Evolutionary conservation across 2,797 vertebrate genomes (phyloP).

Genomic region (Aeoliscus strigatus): DNA sequence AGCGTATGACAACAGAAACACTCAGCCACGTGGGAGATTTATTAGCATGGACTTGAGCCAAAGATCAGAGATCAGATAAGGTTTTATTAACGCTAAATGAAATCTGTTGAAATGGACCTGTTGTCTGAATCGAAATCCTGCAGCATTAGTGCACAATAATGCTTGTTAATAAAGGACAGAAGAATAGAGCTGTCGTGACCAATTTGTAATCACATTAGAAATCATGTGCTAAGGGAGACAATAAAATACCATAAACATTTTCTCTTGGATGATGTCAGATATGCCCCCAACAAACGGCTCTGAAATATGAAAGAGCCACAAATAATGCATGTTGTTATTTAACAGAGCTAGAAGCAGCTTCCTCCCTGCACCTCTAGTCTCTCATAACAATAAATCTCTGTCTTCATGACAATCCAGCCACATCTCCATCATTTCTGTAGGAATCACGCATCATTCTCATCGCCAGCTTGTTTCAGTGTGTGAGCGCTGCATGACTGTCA

Average conservation of each 20-base stretch:
- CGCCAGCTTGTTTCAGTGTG: not conserved
- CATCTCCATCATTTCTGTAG: conserved; percentile 10
- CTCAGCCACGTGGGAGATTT: conserved; percentile 30
- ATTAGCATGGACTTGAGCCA: conserved; percentile 23
- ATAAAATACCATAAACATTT: not conserved
- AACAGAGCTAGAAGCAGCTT: conserved; percentile 35
- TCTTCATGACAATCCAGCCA: conserved; percentile 23
- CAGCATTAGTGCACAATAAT: not conserved
- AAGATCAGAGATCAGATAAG: conserved; percentile 21
- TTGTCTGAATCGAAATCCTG: conserved; percentile 10
- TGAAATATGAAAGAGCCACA: conserved; percentile 46
- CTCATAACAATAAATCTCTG: conserved; percentile 20
- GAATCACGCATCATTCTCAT: conserved; percentile 6
- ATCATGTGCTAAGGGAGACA: no score
- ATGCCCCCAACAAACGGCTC: conserved; percentile 23
- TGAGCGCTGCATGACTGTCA: conserved; percentile 8
- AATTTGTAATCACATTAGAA: no score
- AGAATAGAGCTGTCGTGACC: no score
- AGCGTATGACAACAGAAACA: conserved; percentile 43
- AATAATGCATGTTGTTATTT: conserved; percentile 61
- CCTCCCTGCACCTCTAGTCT: conserved; percentile 23
- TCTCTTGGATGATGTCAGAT: conserved; percentile 26
- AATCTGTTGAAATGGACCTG: conserved; percentile 26
- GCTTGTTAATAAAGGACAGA: conserved; percentile 1
- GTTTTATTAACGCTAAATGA: conserved; percentile 31